Conservation (phyloP, 2,113 vertebrate species). For the Malurus elegans region DNA sequence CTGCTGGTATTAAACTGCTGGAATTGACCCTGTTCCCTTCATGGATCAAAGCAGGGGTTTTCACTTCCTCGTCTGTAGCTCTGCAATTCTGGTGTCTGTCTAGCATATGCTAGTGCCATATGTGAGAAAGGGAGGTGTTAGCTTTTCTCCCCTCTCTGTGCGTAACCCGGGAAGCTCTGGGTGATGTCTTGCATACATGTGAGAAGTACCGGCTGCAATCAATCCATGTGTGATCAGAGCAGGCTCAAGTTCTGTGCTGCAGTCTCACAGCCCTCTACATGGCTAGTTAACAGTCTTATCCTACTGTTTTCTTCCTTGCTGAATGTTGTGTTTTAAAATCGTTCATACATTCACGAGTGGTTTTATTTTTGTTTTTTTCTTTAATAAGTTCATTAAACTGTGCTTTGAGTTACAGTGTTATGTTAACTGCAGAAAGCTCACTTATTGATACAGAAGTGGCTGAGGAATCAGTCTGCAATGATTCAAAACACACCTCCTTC, state of each 20-base stretch:
- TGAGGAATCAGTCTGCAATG: background rate
- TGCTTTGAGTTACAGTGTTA: background rate
- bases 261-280: fast-evolving
- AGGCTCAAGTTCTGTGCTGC: background rate
- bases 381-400: background rate
- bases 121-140: slow-evolving; percentile 33
- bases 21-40: background rate
- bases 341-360: background rate
- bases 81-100: background rate
- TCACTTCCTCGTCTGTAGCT: background rate
- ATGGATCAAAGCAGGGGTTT: background rate
- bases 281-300: background rate
- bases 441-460: background rate
- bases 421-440: background rate
- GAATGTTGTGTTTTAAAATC: background rate
- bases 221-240: background rate
- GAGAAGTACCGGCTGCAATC: background rate
- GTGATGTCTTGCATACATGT: background rate
- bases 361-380: background rate
- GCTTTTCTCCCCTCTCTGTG: background rate
- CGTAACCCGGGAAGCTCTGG: background rate
- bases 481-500: background rate
- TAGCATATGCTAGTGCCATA: slow-evolving; percentile 47
- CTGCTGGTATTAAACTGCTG: background rate
- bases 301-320: background rate